A percentile compares a stretch with the other conserved stretches of the same genome.
Evolutionary conservation across 2,797 vertebrate genomes (phyloP).

Genomic region (Serranus cabrilla): DNA sequence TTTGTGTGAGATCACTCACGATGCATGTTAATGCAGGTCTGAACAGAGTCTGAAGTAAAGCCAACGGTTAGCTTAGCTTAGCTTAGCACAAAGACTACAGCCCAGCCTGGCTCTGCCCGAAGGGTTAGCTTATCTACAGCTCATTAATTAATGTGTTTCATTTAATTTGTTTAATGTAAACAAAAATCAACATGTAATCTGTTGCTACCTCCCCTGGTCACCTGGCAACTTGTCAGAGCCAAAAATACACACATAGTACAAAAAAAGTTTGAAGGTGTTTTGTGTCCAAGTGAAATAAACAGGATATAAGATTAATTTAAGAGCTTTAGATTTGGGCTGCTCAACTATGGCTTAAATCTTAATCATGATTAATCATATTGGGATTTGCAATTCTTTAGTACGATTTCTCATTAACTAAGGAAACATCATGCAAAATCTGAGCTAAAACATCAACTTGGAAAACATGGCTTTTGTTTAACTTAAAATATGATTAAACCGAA

Average conservation of each 20-base stretch:
- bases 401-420: too few relatives aligned
- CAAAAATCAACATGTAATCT: background rate
- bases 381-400: too few relatives aligned
- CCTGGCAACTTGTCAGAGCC: background rate
- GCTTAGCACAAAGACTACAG: slow-evolving; percentile 7
- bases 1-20: too few relatives aligned
- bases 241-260: background rate
- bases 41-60: background rate
- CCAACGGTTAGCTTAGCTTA: slow-evolving; percentile 1
- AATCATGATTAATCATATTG: too few relatives aligned
- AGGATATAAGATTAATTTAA: background rate
- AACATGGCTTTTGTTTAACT: too few relatives aligned
- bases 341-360: too few relatives aligned
- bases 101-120: background rate
- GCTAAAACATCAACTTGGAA: too few relatives aligned
- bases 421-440: too few relatives aligned
- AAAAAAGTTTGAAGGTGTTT: background rate
- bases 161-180: background rate
- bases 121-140: background rate
- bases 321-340: background rate
- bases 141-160: background rate
- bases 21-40: too few relatives aligned
- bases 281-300: too few relatives aligned
- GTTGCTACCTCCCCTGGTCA: background rate
- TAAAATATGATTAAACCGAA: too few relatives aligned